Base-by-base conservation (phyloP, 2,797 vertebrate genomes). In the Sebastes jordani region DNA sequence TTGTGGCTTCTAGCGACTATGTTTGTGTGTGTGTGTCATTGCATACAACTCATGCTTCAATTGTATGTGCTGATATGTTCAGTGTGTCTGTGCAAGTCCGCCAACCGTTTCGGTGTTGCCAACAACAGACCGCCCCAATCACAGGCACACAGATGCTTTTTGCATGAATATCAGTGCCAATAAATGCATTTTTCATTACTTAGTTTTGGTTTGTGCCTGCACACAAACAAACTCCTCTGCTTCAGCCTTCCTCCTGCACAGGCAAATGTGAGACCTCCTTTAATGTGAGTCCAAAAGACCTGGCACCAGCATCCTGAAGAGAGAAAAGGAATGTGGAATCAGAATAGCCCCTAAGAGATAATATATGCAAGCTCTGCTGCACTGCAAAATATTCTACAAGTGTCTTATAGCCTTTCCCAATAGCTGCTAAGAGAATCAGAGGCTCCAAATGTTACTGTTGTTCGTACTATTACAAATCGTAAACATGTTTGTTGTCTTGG, bases 271-370 rank as follows among this genome's bases (percentile, higher is more conserved):
- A 84, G 79, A 72, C 49, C 70, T 74, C 18, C 79, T 84, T 91
- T 85, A 82, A 85, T 85, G 78, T 54, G 60, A 83, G 34, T 84
- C 84, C 81, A 85, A 86, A 83, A 76, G 75, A 88, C 68, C 73
- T 82, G 54, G 72, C 73, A 69, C 56, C 36, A 2, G 56, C 66
- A 72, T 89, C 60, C 71, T 20, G 23, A 73, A 66, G 71, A 76
- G 62, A 72, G 71, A 85, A 87, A 71, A 72, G 55, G 62, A 90
- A 85, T 77, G 61, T 80, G 70, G 66, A 88, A 83, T 89, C 75
- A 80, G 74, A 88, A 86, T 80, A 59, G 64, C 75, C 61, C 69
- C 78, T 66, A 20, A 61, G 81, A 90, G 84, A 83, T 77, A 79
- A 78, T 79, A 60, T 72, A 78, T 80, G 55, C 74, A 70, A 72